A percentile compares a stretch with the other conserved stretches of the same genome.
phyloP scores from a whole-genome alignment of 2,888 invertebrate species.

The Pandemis corylana region DNA sequence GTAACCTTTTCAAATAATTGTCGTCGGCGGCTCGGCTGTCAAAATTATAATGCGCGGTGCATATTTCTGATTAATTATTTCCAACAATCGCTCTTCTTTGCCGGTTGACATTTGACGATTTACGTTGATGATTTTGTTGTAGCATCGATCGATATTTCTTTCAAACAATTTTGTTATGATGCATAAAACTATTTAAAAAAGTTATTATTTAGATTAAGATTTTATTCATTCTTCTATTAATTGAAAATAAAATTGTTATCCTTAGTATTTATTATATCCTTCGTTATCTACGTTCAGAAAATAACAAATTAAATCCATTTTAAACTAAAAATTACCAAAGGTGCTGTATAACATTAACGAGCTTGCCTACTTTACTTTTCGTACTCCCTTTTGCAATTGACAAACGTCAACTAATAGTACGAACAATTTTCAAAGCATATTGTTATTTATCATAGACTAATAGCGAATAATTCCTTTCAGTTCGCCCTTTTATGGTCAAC shows the following conservation, averaged over 20 bases:
- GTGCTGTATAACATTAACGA: background rate
- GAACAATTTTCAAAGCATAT: slow-evolving; percentile 17
- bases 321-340: no score
- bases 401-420: slow-evolving; percentile 1
- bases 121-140: background rate
- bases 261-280: no score
- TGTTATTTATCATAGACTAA: slow-evolving; percentile 28
- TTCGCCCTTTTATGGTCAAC: slow-evolving; percentile 45
- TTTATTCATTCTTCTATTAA: no score
- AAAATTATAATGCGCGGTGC: slow-evolving; percentile 14
- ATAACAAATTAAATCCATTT: no score
- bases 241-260: no score
- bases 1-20: slow-evolving; percentile 18
- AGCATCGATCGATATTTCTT: background rate
- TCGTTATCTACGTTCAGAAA: no score
- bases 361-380: background rate
- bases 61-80: slow-evolving; percentile 2
- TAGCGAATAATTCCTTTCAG: slow-evolving; percentile 35
- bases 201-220: background rate
- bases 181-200: background rate
- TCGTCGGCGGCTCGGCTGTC: slow-evolving; percentile 2
- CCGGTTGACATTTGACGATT: background rate
- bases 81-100: background rate
- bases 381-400: background rate
- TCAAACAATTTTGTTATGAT: background rate